Evolutionary conservation across 2,888 invertebrate species (phyloP).

Genomic region (Drosophila kanekoi): DNA sequence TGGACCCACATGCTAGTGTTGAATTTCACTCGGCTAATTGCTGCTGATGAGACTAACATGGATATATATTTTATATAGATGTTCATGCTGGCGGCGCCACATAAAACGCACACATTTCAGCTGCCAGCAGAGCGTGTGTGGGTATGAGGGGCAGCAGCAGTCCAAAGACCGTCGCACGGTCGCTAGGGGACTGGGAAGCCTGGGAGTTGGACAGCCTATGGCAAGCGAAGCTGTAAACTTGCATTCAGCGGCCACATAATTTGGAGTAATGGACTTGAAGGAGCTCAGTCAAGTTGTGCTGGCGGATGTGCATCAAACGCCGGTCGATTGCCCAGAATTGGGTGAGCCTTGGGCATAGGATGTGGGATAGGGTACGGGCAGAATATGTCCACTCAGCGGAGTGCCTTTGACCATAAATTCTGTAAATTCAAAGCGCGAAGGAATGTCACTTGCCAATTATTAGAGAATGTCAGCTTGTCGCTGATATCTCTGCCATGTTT

Average conservation of each 20-base stretch:
- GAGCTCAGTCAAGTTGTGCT: conserved; percentile 16
- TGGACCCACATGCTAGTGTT: conserved; percentile 69
- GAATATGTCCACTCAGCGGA: conserved; percentile 31
- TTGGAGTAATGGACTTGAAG: conserved; percentile 61
- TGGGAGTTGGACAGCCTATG: conserved; percentile 37
- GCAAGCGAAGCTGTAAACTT: conserved; percentile 58
- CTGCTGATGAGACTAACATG: conserved; percentile 68
- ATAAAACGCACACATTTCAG: conserved; percentile 49
- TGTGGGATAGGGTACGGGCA: conserved; percentile 7
- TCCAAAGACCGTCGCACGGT: conserved; percentile 11
- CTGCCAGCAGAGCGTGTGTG: conserved; percentile 8
- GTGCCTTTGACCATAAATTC: conserved; percentile 78
- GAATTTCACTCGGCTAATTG: conserved; percentile 76
- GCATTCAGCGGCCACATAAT: conserved; percentile 63
- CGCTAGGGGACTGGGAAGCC: conserved; percentile 10
- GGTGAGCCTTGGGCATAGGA: conserved; percentile 26
- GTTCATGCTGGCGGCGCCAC: conserved; percentile 65
- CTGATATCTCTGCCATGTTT: conserved; percentile 80
- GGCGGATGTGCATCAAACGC: conserved; percentile 56
- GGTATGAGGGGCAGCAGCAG: not conserved
- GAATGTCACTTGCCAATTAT: conserved; percentile 80
- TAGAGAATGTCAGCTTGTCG: conserved; percentile 79
- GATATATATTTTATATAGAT: conserved; percentile 52
- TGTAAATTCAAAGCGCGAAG: conserved; percentile 79
- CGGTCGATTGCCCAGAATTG: conserved; percentile 45